phyloP scores from a whole-genome alignment of 2,888 invertebrate species.

The Heliconius cydno region DNA sequence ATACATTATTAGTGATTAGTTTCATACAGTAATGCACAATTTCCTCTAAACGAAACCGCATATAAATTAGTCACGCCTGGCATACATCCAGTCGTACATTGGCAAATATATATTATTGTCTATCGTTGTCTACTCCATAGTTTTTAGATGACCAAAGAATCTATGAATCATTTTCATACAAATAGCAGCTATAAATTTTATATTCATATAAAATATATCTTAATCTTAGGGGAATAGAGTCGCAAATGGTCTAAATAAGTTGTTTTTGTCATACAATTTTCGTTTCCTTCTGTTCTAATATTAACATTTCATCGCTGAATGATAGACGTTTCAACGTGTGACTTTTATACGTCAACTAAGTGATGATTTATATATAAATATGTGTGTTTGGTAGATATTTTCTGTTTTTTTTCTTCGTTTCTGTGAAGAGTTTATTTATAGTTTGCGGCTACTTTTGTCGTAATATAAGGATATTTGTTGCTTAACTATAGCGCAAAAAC shows the following conservation, averaged over 20 bases:
- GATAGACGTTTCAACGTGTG: slow-evolving; percentile 29
- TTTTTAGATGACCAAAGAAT: slow-evolving; percentile 24
- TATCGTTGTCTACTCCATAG: slow-evolving; percentile 25
- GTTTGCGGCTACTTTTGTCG: too few relatives aligned
- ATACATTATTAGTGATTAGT: not conserved
- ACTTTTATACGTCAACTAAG: slow-evolving; percentile 22
- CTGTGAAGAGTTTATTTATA: not conserved
- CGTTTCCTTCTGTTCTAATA: slow-evolving; percentile 29
- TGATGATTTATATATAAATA: slow-evolving; percentile 19
- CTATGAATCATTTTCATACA: slow-evolving; percentile 27
- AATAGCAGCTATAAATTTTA: not conserved
- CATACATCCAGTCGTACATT: slow-evolving; percentile 16
- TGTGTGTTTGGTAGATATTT: not conserved
- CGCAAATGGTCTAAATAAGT: not conserved
- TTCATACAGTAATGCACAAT: slow-evolving; percentile 1
- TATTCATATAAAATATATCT: not conserved
- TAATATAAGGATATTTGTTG: not conserved
- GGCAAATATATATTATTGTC: slow-evolving; percentile 21
- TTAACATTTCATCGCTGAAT: slow-evolving; percentile 27
- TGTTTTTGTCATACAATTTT: slow-evolving; percentile 15
- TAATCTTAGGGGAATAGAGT: slow-evolving; percentile 1
- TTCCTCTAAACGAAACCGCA: slow-evolving; percentile 12
- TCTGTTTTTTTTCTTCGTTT: not conserved
- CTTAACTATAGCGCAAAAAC: too few relatives aligned
- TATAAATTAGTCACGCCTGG: slow-evolving; percentile 25